Evolutionary conservation across 92 coral and sea anemone genomes (phyloP).

Genomic region (Phenganax stokvisi): DNA sequence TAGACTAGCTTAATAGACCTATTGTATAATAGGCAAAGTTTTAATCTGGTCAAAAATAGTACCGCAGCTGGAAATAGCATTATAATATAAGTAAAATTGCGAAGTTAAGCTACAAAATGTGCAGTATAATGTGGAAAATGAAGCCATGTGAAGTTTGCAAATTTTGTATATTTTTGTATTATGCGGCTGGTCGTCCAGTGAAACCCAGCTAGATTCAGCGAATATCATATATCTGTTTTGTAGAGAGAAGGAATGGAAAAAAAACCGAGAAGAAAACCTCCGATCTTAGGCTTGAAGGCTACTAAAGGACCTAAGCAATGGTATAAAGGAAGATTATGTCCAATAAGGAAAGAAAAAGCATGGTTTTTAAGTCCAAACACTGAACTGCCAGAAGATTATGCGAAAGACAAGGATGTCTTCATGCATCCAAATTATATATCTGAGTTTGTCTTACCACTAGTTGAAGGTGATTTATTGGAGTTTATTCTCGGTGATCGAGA

Average conservation of each 20-base stretch:
- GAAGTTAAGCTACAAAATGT: too few species aligned
- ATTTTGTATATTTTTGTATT: too few species aligned
- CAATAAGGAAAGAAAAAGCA: slow-evolving; percentile 7
- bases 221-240: too few species aligned
- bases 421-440: slow-evolving; percentile 18
- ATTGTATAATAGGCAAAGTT: too few species aligned
- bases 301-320: background rate
- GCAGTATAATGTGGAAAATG: too few species aligned
- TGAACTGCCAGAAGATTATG: slow-evolving; percentile 27
- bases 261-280: background rate
- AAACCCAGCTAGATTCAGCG: too few species aligned
- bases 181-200: too few species aligned
- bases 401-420: slow-evolving; percentile 17
- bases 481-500: slow-evolving; percentile 34
- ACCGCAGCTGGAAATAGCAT: too few species aligned
- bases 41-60: too few species aligned
- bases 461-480: slow-evolving; percentile 12
- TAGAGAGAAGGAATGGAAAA: background rate
- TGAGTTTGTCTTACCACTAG: background rate
- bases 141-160: too few species aligned
- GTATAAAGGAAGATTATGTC: slow-evolving; percentile 18
- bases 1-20: too few species aligned
- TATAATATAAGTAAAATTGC: too few species aligned
- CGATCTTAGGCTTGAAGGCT: background rate
- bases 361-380: slow-evolving; percentile 21